Evolutionary conservation across 2,797 vertebrate species (phyloP), one percentile per base, ranked within the genome.

Genomic region (Silurus lanzhouensis): DNA sequence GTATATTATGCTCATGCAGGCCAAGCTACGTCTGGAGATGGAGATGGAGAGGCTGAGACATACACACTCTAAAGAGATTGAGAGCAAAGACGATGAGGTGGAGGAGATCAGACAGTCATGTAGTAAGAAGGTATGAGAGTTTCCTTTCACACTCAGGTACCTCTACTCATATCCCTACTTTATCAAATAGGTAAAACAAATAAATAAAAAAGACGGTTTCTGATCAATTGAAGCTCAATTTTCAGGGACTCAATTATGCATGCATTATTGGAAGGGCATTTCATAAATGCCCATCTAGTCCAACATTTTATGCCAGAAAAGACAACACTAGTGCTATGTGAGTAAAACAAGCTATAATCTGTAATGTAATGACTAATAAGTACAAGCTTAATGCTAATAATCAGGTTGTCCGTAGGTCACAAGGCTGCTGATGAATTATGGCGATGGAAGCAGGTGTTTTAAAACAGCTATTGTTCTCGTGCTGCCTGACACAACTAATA

Each of bases 31-130:
- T 77, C 94, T 99, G 72, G 98, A 99, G 93, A 99, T 99, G 98
- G 98, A 99, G 94, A 99, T 96, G 96, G 98, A 99, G 91, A 92
- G 98, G n/a, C 92, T 97, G 84, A 95, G 97, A 81, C 98, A 99
- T 89, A 99, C 95, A 5, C 97, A 99, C 64, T 94, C 96, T 88
- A 99, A 99, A 92, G 98, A 99, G 86, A 94, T 99, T 0, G 98
- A 99, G 90, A 96, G 91, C 93, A 97, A 98, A 10, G 98, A 99
- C 0, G 98, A 99, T 46, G 98, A 99, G 90, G 96, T 99, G 88
- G 98, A 99, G 89, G 98, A 99, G 92, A 97, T 97, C 90, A 94
- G 98, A 71, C 98, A 98, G 93, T 98, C 97, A 0, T 98, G 96
- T 92, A 97, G 96, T 93, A 99, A 99, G 93, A 99, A 99, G 97